Conservation (phyloP, 2,888 invertebrate genomes). For the Cheilosia impressa region DNA sequence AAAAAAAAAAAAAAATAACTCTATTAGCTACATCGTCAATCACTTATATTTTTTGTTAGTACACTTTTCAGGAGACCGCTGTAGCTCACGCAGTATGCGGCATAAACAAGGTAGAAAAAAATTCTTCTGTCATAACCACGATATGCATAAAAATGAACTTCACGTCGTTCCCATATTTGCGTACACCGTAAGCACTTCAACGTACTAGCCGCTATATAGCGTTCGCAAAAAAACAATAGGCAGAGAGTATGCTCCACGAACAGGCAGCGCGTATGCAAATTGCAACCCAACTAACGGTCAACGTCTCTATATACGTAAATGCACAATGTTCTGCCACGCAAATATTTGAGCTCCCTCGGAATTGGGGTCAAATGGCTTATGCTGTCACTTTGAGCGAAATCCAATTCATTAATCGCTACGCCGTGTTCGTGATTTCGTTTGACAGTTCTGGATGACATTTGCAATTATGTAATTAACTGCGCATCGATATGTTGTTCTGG, state of each 20-base stretch:
- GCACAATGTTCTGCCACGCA: slow-evolving; percentile 17
- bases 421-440: slow-evolving; percentile 22
- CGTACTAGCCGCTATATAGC: background rate
- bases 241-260: background rate
- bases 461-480: background rate
- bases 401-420: slow-evolving; percentile 28
- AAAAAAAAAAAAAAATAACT: background rate
- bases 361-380: slow-evolving; percentile 43
- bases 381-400: slow-evolving; percentile 25
- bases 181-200: background rate
- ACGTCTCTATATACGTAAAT: background rate
- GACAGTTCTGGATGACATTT: slow-evolving; percentile 33
- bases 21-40: background rate
- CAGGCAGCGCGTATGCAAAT: slow-evolving; percentile 16
- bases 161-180: background rate
- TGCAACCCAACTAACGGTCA: background rate
- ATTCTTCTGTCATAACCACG: background rate
- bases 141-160: no score
- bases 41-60: background rate
- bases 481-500: background rate
- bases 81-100: background rate
- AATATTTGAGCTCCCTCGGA: slow-evolving; percentile 36
- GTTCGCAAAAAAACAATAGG: background rate
- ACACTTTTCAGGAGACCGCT: background rate
- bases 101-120: background rate